These are phyloP conservation scores for Microchirus variegatus DNA, from an alignment of 2,797 vertebrate genomes.

Conservation along the genomic window DNA sequence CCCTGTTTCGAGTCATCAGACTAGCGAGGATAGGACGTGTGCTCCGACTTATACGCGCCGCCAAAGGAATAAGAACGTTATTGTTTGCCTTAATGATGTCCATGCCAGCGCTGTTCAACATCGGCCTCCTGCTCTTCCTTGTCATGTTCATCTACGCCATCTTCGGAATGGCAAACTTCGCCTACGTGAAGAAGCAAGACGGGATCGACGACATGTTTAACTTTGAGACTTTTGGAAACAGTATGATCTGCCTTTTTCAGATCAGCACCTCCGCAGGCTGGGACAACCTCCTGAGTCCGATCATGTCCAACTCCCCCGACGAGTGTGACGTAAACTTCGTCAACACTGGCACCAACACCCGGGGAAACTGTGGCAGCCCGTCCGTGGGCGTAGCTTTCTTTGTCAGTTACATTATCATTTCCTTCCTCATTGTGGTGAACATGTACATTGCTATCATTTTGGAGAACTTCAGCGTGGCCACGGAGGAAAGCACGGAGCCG, in stretches of 20 bases:
- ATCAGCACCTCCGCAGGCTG: slow-evolving; percentile 98
- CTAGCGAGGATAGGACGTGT: slow-evolving; percentile 96
- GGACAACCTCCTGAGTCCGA: slow-evolving; percentile 95
- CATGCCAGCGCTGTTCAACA: slow-evolving; percentile 96
- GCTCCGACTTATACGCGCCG: slow-evolving; percentile 94
- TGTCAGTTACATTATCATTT: slow-evolving; percentile 98
- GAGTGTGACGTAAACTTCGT: slow-evolving; percentile 86
- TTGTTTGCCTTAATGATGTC: slow-evolving; percentile 99
- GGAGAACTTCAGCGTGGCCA: slow-evolving; percentile 99
- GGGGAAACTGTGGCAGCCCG: slow-evolving; percentile 94
- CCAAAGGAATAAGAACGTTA: slow-evolving; percentile 97
- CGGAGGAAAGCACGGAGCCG: slow-evolving; percentile 97
- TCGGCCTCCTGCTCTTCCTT: slow-evolving; percentile 95
- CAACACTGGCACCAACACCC: slow-evolving; percentile 88
- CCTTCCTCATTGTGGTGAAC: slow-evolving; percentile 98
- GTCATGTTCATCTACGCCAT: slow-evolving; percentile 99
- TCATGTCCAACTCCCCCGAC: slow-evolving; percentile 90
- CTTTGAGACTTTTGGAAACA: slow-evolving; percentile 98
- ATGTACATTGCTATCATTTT: slow-evolving; percentile 99
- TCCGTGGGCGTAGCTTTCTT: slow-evolving; percentile 97
- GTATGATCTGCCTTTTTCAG: slow-evolving; percentile 98
- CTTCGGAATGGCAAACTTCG: slow-evolving; percentile 98
- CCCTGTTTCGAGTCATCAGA: slow-evolving; percentile 97
- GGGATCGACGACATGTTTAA: slow-evolving; percentile 99
- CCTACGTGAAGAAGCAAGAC: slow-evolving; percentile 91